Base-by-base conservation (phyloP, 2,888 invertebrate species). In the Coleophora deauratella region DNA sequence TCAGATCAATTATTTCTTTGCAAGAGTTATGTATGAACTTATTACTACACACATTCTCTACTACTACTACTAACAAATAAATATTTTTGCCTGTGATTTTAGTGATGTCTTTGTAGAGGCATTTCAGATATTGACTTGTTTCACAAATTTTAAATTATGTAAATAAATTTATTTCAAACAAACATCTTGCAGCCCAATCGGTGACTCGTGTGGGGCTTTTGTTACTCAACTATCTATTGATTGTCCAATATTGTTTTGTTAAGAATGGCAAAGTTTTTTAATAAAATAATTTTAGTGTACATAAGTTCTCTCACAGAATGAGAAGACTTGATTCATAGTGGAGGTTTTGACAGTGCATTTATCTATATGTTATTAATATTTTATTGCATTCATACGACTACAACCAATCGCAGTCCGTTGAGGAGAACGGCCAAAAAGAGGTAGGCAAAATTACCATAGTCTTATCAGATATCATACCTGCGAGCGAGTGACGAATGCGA, bases 361-460 rank as follows among this genome's bases (percentile, higher is more conserved):
- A 85, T 74, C 80, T 85, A 79, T 78, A 76, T 81, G 72, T 80
- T 84, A 72, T 80, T 81, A 30, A 80, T 74, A 82, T 85, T 84
- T 85, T 82, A 85, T 85, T 85, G 85, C 85, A 85, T 85, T 85
- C 85, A 75, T 85, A 74, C 85, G 81, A 74, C 85, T 71, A 84
- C 84, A 81, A 84, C 84, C 82, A 84, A 84, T 78, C 81, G 85
- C 85, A 85, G 85, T 80, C 85, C 70, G 81, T 85, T 79, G 85
- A 84, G 82, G 85, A 85, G 76, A 82, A 85, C 77, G 85, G 84
- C 74, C 84, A 77, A 58, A 84, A 70, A 72, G 85, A 85, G 85
- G 85, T 85, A 85, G 84, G 85, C 79, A 60, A 64, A 66, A 69
- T 69, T 78, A 73, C 72, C 69, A 66, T 71, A 73, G 60, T 52